phyloP scores from a whole-genome alignment of 2,797 vertebrate species.

The Lithobates pipiens region DNA sequence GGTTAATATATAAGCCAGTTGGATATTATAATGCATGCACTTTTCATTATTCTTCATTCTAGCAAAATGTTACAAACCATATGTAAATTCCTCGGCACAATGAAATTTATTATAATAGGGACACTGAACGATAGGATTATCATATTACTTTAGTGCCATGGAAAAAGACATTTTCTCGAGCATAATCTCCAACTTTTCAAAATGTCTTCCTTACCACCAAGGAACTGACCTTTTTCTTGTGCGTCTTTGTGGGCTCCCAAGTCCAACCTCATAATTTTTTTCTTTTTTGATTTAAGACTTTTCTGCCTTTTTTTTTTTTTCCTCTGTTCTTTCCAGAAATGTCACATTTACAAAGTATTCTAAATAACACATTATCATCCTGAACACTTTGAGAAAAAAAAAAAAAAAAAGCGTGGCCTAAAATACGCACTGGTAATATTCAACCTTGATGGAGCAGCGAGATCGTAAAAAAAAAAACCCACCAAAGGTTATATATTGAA shows the following conservation, averaged over 20 bases:
- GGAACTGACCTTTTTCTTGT: constrained; percentile 36
- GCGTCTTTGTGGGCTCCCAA: constrained; percentile 7
- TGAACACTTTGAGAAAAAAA: neutral
- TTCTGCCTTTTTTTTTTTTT: neutral
- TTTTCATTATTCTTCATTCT: no score
- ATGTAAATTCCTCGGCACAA: neutral
- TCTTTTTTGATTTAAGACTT: neutral
- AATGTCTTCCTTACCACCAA: constrained; percentile 24
- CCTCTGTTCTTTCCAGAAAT: constrained; percentile 40
- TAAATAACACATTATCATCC: constrained; percentile 33
- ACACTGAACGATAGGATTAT: neutral
- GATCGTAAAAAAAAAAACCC: neutral
- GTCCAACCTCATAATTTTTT: neutral
- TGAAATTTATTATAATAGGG: neutral
- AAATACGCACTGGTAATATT: constrained; percentile 5
- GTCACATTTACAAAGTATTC: constrained; percentile 50
- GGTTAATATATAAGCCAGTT: no score
- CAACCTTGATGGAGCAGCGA: neutral
- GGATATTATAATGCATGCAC: no score
- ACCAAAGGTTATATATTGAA: neutral
- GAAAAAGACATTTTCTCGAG: neutral
- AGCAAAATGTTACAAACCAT: neutral
- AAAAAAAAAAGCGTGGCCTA: neutral
- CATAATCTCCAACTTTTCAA: constrained; percentile 19
- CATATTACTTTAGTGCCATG: neutral